Percentiles rank a stretch among this genome's conserved stretches.
phyloP scores from a whole-genome alignment of 2,797 vertebrate genomes.

The Acomys russatus region DNA sequence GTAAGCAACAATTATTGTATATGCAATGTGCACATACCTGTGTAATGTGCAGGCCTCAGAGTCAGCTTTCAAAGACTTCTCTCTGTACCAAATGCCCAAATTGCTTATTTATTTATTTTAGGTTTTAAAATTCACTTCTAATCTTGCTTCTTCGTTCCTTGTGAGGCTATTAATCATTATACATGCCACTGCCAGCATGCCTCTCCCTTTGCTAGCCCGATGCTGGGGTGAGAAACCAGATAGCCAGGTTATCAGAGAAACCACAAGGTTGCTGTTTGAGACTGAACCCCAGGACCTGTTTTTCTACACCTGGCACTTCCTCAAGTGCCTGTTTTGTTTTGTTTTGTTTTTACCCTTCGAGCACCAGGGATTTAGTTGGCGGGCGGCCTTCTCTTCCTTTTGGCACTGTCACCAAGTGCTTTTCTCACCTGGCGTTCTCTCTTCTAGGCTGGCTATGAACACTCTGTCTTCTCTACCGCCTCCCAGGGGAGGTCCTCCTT shows the following conservation, averaged over 20 bases:
- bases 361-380: slow-evolving; percentile 16
- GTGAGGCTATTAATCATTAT: slow-evolving; percentile 35
- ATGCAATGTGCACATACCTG: no score
- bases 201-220: slow-evolving; percentile 55
- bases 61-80: neutral
- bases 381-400: slow-evolving; percentile 24
- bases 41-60: neutral
- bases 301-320: slow-evolving; percentile 40
- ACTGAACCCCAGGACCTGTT: slow-evolving; percentile 24
- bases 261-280: slow-evolving; percentile 33
- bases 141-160: neutral
- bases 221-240: slow-evolving; percentile 69
- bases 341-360: slow-evolving; percentile 6
- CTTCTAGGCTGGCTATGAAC: slow-evolving; percentile 16
- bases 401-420: neutral
- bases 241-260: slow-evolving; percentile 75
- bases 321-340: neutral
- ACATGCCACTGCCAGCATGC: neutral
- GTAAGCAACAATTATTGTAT: neutral
- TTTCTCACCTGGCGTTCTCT: slow-evolving; percentile 47
- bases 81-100: slow-evolving; percentile 34
- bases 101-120: neutral
- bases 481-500: neutral
- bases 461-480: slow-evolving; percentile 45
- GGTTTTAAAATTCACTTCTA: slow-evolving; percentile 53